Evolutionary conservation across 2,888 invertebrate species (phyloP).

Genomic region (Sarcophaga variegata): DNA sequence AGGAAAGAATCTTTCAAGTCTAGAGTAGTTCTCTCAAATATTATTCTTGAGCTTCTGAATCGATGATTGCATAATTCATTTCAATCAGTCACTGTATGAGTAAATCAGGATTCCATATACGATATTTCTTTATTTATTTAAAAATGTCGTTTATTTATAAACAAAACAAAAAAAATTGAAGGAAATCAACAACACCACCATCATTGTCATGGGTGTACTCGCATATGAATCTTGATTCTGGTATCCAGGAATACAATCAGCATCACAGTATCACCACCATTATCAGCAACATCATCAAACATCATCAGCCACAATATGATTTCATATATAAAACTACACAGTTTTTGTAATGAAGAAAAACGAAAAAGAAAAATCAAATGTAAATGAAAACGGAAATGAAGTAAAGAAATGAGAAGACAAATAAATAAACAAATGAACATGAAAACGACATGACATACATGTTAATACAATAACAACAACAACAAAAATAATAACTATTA

Average conservation of each 20-base stretch:
- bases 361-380: constrained; percentile 30
- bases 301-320: background rate
- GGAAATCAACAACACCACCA: too few species aligned
- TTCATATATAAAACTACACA: background rate
- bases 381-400: constrained; percentile 1
- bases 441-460: constrained; percentile 36
- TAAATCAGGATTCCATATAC: too few species aligned
- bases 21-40: too few species aligned
- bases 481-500: background rate
- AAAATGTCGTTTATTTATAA: too few species aligned
- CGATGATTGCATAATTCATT: too few species aligned
- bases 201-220: too few species aligned
- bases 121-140: too few species aligned
- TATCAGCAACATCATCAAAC: constrained; percentile 9
- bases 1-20: too few species aligned
- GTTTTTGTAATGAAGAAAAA: too few species aligned
- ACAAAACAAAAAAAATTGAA: too few species aligned
- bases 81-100: too few species aligned
- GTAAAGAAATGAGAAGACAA: constrained; percentile 28
- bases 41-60: too few species aligned
- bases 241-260: background rate
- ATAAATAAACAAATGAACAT: constrained; percentile 55
- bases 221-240: background rate
- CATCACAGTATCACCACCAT: background rate
- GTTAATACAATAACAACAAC: background rate